Base-by-base conservation (phyloP, 64 coral and sea anemone genomes). In the Dendrophyllia cribrosa region DNA sequence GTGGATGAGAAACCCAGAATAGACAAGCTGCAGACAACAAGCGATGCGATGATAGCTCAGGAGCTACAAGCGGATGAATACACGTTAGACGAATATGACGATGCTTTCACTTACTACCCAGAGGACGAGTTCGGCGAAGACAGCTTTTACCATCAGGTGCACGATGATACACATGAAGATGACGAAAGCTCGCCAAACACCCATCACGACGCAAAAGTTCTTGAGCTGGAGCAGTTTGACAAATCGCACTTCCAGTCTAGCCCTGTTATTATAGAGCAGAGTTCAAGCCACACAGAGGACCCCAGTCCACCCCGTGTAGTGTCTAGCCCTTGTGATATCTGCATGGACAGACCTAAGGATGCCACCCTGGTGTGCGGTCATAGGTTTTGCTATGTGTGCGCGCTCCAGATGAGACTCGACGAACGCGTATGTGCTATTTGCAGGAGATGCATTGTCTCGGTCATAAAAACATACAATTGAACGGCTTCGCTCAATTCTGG, bases 401-500 rank as follows among this genome's bases (percentile, higher is more conserved):
- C 93, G 7, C 53, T 78, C 11, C 93, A 95, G 72, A 95, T 95
- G 93, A 59, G 93, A 7, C 10, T 86, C 6, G 88, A 95, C 16
- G 93, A 95, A 64, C 61, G 79, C 5, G 80, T 84, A 20, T 95
- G 93, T 49, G 93, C 88, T 0, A 86, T 95, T 48, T 95, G 93
- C 7, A 79, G 88, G 20, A 59, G 93, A 23, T 88, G 87, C 7
- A 95, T 95, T 15, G 23, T 95, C 9, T 89, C 93, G 6, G 93
- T 95, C 20, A 95, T 95, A 24, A 95, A 91, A 63, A 95, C 93
- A 7, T 95, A 67, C 81, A 95, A 95, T 71, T 95, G 74, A 90
- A 56, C 48, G 16, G 19, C 12, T 15, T 51, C 12, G 12, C 53
- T 12, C 53, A 56, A 12, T 56, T 56, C 12, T 56, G 52, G 52